These are phyloP conservation scores for Brienomyrus brachyistius DNA, from an alignment of 2,113 vertebrate species.

Conservation along the genomic window DNA sequence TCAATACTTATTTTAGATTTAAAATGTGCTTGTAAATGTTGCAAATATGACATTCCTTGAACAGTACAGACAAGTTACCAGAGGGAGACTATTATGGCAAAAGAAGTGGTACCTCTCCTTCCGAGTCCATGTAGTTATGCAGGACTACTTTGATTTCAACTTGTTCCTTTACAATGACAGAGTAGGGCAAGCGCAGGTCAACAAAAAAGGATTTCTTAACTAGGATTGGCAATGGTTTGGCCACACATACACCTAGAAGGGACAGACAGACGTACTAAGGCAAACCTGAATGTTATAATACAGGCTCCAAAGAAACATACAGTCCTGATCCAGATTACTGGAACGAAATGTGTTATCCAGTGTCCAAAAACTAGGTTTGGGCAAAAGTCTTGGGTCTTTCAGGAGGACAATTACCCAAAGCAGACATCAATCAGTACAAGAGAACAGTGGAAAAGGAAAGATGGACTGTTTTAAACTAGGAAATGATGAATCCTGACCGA, in stretches of 20 bases:
- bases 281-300: not conserved
- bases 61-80: not conserved
- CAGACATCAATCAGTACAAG: too few relatives aligned
- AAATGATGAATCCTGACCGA: too few relatives aligned
- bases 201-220: constrained; percentile 25
- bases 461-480: too few relatives aligned
- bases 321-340: too few relatives aligned
- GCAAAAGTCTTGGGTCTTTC: too few relatives aligned
- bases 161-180: constrained; percentile 25
- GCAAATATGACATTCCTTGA: not conserved
- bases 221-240: constrained; percentile 18
- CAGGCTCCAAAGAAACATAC: not conserved
- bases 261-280: not conserved
- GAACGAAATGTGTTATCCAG: too few relatives aligned
- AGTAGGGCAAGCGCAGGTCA: constrained; percentile 30
- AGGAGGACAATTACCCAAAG: too few relatives aligned
- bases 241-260: constrained; percentile 25
- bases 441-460: too few relatives aligned
- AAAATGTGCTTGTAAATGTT: not conserved
- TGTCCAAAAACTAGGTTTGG: too few relatives aligned
- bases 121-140: constrained; percentile 10
- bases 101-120: not conserved
- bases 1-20: not conserved
- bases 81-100: not conserved
- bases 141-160: constrained; percentile 29